phyloP scores from a whole-genome alignment of 2,797 vertebrate species.

The Enteromius paludinosus region DNA sequence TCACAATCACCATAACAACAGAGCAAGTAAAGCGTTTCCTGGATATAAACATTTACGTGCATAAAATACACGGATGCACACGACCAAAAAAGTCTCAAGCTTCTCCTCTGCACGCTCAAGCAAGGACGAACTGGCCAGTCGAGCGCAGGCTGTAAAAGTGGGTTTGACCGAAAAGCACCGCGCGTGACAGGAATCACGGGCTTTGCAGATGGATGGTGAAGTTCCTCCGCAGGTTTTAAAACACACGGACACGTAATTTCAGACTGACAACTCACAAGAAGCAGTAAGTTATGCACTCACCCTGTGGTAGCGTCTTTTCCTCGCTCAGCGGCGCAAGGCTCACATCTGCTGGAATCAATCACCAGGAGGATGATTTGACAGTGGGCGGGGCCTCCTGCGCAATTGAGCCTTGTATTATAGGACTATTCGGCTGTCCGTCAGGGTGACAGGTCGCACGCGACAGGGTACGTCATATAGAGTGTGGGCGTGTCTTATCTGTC shows the following conservation, averaged over 20 bases:
- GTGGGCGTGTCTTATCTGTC: slow-evolving; percentile 15
- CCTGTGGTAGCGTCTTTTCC: slow-evolving; percentile 64
- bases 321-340: slow-evolving; percentile 58
- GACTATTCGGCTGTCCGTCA: slow-evolving; percentile 53
- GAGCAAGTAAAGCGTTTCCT: background rate
- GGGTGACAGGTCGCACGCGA: background rate
- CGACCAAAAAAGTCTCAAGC: background rate
- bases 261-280: slow-evolving; percentile 12
- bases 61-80: background rate
- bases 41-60: background rate
- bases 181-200: background rate
- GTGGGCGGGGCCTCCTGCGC: slow-evolving; percentile 54
- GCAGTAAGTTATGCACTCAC: slow-evolving; percentile 66
- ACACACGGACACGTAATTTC: background rate
- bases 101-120: background rate
- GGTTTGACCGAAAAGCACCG: slow-evolving; percentile 7
- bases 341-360: slow-evolving; percentile 75
- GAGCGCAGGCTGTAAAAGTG: background rate
- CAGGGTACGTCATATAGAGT: background rate
- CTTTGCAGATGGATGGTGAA: background rate
- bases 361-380: slow-evolving; percentile 57
- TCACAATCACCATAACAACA: slow-evolving; percentile 19
- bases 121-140: slow-evolving; percentile 1
- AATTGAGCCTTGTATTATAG: slow-evolving; percentile 63
- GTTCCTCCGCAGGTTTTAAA: background rate